Percentiles rank a stretch among this genome's conserved stretches.
phyloP scores from a whole-genome alignment of 2,888 invertebrate genomes.

The Eristalinus sepulchralis region DNA sequence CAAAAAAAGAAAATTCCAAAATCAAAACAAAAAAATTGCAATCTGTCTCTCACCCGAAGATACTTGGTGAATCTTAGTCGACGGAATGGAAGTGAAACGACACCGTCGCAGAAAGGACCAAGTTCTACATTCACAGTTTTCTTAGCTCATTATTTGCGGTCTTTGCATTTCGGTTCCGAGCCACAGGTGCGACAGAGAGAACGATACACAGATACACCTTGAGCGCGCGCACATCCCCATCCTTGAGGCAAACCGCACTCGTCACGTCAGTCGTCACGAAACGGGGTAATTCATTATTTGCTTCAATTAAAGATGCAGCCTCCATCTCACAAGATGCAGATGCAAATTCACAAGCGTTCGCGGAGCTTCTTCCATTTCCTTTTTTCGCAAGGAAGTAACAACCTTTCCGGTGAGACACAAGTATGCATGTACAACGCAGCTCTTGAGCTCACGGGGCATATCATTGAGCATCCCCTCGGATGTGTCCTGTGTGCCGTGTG shows the following conservation, averaged over 20 bases:
- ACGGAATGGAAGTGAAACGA: background rate
- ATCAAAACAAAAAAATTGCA: too few species aligned
- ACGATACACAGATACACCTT: background rate
- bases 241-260: conserved; percentile 46
- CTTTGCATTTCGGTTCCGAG: background rate
- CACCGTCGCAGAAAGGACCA: background rate
- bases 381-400: conserved; percentile 56
- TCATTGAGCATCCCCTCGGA: conserved; percentile 57
- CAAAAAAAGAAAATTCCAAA: too few species aligned
- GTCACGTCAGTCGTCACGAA: background rate
- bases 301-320: conserved; percentile 67
- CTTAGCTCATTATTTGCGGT: conserved; percentile 48
- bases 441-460: conserved; percentile 27
- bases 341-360: conserved; percentile 16
- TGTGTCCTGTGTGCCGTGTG: conserved; percentile 42
- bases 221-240: conserved; percentile 67
- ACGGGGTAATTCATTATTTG: conserved; percentile 66
- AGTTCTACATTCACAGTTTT: conserved; percentile 48
- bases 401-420: conserved; percentile 52
- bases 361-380: conserved; percentile 13
- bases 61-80: too few species aligned
- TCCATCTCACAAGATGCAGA: conserved; percentile 45
- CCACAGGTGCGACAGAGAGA: background rate
- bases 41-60: too few species aligned
- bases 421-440: conserved; percentile 21